These are phyloP conservation scores for Hydraecia micacea DNA, from an alignment of 2,888 invertebrate genomes.

Conservation along the genomic window DNA sequence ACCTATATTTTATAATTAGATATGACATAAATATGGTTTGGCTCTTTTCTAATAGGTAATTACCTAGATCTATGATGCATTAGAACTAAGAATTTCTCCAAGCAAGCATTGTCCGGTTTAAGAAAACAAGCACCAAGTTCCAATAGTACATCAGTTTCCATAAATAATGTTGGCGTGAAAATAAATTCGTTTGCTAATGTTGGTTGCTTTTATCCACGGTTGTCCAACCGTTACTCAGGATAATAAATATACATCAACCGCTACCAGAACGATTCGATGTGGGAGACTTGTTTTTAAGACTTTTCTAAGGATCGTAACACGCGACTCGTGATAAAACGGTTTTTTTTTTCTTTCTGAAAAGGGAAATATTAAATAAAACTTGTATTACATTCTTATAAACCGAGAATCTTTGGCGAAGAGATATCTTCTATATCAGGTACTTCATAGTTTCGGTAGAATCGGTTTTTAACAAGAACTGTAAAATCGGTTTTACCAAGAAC, in stretches of 20 bases:
- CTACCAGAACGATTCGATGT: conserved; percentile 58
- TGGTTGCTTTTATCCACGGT: conserved; percentile 55
- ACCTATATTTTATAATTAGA: too few relatives aligned
- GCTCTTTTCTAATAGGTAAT: not conserved
- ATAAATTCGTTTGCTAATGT: conserved; percentile 54
- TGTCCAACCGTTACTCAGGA: conserved; percentile 61
- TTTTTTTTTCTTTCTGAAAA: not conserved
- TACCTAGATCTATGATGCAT: not conserved
- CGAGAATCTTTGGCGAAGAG: not conserved
- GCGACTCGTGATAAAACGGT: not conserved
- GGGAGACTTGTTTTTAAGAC: conserved; percentile 55
- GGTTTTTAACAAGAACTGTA: not conserved
- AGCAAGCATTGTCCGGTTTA: not conserved
- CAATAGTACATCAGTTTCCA: conserved; percentile 15
- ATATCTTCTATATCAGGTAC: not conserved
- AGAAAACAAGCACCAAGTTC: not conserved
- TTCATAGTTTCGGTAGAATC: not conserved
- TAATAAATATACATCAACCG: conserved; percentile 68
- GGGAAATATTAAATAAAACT: not conserved
- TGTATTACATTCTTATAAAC: not conserved
- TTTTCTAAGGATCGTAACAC: conserved; percentile 40
- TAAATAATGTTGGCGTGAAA: conserved; percentile 38
- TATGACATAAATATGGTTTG: not conserved
- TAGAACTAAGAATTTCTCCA: not conserved
- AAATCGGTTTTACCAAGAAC: not conserved